These are phyloP conservation scores for Seriola quinqueradiata DNA, from an alignment of 2,113 vertebrate species.

Conservation along the genomic window DNA sequence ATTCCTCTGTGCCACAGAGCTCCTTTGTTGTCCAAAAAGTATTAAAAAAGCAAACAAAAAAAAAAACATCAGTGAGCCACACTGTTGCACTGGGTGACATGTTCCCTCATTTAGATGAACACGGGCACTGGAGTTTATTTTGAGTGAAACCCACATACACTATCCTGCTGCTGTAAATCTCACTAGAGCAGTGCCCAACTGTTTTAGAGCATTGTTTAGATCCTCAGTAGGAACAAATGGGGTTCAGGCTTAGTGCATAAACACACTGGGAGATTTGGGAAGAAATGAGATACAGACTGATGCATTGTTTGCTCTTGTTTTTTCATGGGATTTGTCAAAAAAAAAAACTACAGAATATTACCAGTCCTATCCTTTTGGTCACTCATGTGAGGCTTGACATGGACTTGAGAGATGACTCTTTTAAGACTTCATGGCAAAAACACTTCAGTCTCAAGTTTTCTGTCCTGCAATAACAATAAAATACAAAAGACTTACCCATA, in stretches of 20 bases:
- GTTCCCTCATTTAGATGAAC: constrained; percentile 12
- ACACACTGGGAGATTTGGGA: not conserved
- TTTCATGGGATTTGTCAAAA: not conserved
- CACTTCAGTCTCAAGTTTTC: too few relatives aligned
- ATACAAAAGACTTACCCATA: too few relatives aligned
- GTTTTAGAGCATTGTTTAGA: not conserved
- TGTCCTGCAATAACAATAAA: too few relatives aligned
- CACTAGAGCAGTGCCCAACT: not conserved
- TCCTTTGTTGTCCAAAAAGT: constrained; percentile 1
- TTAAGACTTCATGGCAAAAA: not conserved
- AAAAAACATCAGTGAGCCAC: not conserved
- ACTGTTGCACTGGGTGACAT: constrained; percentile 8
- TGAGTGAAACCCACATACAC: not conserved
- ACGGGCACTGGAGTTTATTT: constrained; percentile 11
- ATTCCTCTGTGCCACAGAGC: not conserved
- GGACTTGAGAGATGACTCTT: not conserved
- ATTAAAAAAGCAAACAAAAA: too few relatives aligned
- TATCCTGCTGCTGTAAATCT: constrained; percentile 14
- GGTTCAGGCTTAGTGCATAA: not conserved
- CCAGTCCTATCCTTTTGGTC: not conserved
- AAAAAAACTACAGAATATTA: not conserved
- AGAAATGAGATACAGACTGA: not conserved
- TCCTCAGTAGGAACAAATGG: not conserved
- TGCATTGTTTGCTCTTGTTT: not conserved
- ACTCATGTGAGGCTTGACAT: not conserved